phyloP scores from a whole-genome alignment of 1,140 invertebrate genomes.

The Trinorchestia longiramus region DNA sequence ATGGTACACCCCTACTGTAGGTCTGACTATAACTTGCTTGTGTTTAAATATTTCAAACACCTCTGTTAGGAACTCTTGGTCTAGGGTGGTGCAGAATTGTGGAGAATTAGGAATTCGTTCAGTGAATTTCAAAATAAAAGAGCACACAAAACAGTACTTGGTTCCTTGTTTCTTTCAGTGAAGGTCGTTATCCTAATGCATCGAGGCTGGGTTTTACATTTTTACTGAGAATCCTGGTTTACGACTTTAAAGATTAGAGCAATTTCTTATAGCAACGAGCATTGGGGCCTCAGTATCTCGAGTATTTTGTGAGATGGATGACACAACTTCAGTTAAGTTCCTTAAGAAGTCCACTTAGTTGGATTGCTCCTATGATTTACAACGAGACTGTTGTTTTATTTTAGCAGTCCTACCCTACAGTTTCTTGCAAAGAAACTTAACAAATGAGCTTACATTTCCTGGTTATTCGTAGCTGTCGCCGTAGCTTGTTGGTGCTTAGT shows the following conservation, averaged over 20 bases:
- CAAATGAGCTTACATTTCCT: conserved; percentile 27
- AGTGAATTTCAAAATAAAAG: neutral
- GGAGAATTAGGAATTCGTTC: neutral
- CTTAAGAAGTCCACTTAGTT: conserved; percentile 49
- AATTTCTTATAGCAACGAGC: conserved; percentile 1
- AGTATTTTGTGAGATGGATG: conserved; percentile 34
- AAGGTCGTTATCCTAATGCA: neutral
- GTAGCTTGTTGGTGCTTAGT: neutral
- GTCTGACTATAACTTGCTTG: too few species aligned
- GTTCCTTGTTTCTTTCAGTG: neutral
- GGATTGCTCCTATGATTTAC: conserved; percentile 53
- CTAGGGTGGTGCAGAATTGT: neutral
- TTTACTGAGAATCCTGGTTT: neutral
- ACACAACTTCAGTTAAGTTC: conserved; percentile 44
- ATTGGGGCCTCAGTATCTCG: neutral
- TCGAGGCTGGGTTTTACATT: neutral
- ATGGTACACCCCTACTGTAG: too few species aligned
- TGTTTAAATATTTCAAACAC: too few species aligned
- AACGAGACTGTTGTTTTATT: conserved; percentile 21
- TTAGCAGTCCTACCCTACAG: neutral
- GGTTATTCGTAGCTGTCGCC: neutral
- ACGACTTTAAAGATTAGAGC: neutral
- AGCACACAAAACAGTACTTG: neutral
- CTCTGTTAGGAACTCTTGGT: too few species aligned
- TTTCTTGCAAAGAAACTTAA: neutral